Evolutionary conservation across 1,140 invertebrate species (phyloP).

Genomic region (Meloidogyne exigua): DNA sequence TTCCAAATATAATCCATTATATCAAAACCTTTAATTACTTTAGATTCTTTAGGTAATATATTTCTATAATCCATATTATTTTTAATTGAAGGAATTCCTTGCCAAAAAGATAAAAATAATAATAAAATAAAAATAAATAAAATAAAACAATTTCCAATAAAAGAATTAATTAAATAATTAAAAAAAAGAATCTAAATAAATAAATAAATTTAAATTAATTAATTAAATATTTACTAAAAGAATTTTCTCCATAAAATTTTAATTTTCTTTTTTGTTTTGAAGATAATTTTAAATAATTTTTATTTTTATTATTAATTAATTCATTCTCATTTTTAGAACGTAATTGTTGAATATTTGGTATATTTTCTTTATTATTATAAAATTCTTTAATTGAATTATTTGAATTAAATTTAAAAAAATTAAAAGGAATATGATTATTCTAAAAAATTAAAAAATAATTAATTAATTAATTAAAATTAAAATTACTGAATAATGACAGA

Average conservation of each 20-base stretch:
- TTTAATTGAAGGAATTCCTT: constrained; percentile 26
- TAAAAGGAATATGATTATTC: too few species aligned
- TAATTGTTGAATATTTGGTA: background rate
- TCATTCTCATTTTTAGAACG: constrained; percentile 2
- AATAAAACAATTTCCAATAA: constrained; percentile 10
- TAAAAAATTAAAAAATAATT: too few species aligned
- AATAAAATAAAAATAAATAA: constrained; percentile 4
- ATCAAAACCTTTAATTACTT: constrained; percentile 38
- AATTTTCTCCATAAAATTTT: background rate
- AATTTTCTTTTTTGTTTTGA: background rate
- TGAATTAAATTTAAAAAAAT: constrained; percentile 13
- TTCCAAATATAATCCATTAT: constrained; percentile 50
- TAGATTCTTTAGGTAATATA: constrained; percentile 36
- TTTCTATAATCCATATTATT: constrained; percentile 46
- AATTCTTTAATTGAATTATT: background rate
- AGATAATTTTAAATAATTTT: background rate
- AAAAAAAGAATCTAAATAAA: background rate
- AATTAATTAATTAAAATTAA: background rate
- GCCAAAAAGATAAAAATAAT: constrained; percentile 21
- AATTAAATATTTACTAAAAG: background rate
- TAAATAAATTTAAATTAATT: too few species aligned
- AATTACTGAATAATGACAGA: constrained; percentile 8
- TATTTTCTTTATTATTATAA: background rate
- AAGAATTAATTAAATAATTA: constrained; percentile 8
- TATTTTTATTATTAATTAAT: background rate